Percentiles rank a stretch among this genome's conserved stretches.
These are phyloP conservation scores for Casuarius casuarius DNA, from an alignment of 2,113 vertebrate genomes.

Conservation along the genomic window DNA sequence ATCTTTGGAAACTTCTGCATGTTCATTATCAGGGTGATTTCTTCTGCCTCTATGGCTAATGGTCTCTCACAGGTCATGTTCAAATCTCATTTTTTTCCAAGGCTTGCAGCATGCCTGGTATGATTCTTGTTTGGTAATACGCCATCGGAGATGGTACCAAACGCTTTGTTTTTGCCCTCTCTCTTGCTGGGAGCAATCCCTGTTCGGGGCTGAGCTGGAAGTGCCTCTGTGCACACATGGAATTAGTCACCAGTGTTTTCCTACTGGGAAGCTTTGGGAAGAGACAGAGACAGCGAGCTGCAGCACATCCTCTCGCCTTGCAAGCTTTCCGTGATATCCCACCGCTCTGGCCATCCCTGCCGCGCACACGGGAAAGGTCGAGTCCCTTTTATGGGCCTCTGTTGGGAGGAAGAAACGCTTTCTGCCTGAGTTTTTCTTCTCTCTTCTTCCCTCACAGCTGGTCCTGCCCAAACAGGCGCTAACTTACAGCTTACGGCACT, in stretches of 20 bases:
- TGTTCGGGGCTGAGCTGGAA: fast-evolving
- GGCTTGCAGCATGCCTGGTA: background rate
- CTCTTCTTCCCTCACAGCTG: background rate
- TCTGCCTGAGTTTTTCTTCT: background rate
- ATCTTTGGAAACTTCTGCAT: background rate
- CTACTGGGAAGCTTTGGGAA: background rate
- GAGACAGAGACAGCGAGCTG: background rate
- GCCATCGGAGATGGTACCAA: background rate
- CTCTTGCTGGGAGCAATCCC: background rate
- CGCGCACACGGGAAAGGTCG: background rate
- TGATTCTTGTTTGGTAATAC: background rate
- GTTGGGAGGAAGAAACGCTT: background rate
- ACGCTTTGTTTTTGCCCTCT: background rate
- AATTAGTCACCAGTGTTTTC: background rate
- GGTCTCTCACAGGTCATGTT: background rate
- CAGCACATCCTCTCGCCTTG: background rate
- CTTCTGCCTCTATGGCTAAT: background rate
- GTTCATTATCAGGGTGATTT: background rate
- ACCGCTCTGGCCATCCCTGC: background rate
- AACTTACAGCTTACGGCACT: background rate
- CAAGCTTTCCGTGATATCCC: background rate
- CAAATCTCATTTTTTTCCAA: background rate
- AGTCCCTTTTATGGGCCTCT: background rate
- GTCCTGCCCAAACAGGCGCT: background rate
- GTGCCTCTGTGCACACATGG: background rate